Percentiles rank a stretch among this genome's conserved stretches.
Conservation (phyloP, 2,888 invertebrate genomes). For the Lutraria lutraria region DNA sequence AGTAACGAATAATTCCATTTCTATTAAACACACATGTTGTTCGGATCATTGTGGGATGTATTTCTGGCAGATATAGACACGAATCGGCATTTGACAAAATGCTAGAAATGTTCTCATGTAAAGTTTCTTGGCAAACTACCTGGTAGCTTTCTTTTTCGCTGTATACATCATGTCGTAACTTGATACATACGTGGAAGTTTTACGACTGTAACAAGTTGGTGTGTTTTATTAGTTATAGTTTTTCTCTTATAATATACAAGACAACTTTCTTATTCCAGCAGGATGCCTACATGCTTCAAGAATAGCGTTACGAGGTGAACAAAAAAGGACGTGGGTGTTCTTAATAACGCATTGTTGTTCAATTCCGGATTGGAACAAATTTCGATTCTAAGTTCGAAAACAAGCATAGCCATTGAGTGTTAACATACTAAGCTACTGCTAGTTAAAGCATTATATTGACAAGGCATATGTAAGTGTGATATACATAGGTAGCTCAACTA, state of each 20-base stretch:
- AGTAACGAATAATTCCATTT: not conserved
- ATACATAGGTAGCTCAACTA: no score
- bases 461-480: no score
- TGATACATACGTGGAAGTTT: not conserved
- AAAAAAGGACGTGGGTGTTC: not conserved
- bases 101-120: slow-evolving; percentile 1
- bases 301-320: not conserved
- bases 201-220: not conserved
- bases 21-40: not conserved
- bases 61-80: not conserved
- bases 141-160: not conserved
- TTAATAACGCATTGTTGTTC: not conserved
- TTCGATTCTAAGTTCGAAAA: not conserved
- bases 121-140: not conserved
- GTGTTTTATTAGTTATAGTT: not conserved
- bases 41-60: not conserved
- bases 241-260: not conserved
- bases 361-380: not conserved
- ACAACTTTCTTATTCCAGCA: not conserved
- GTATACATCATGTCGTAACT: not conserved
- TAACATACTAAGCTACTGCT: no score
- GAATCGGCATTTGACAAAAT: slow-evolving; percentile 10
- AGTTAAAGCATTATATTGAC: no score
- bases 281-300: not conserved
- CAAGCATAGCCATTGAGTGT: no score